These are phyloP conservation scores for Zaprionus davidi DNA, from an alignment of 1,140 invertebrate genomes.

Conservation along the genomic window DNA sequence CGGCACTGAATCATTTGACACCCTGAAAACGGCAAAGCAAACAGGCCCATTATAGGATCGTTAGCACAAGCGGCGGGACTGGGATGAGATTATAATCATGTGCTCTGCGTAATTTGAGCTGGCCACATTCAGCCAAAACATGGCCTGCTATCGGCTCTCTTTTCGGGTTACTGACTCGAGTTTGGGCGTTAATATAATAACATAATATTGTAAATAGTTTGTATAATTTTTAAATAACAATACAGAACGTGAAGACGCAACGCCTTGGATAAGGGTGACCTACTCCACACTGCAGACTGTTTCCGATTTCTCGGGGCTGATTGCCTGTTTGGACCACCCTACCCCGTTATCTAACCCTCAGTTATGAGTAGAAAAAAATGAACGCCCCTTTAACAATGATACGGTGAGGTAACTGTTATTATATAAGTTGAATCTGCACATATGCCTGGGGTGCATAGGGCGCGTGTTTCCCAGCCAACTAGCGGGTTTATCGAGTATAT, in stretches of 20 bases:
- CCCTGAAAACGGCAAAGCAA: conserved; percentile 29
- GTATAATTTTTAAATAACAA: conserved; percentile 69
- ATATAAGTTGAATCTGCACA: conserved; percentile 71
- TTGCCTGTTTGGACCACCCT: conserved; percentile 3
- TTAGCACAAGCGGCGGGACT: conserved; percentile 53
- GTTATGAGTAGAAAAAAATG: conserved; percentile 41
- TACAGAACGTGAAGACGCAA: conserved; percentile 42
- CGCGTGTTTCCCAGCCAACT: conserved; percentile 69
- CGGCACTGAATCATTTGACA: conserved; percentile 64
- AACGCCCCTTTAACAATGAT: conserved; percentile 61
- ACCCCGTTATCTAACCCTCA: conserved; percentile 67
- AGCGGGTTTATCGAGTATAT: conserved; percentile 27
- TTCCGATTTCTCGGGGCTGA: conserved; percentile 60
- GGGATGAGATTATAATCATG: conserved; percentile 34
- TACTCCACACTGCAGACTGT: conserved; percentile 60
- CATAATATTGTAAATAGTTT: conserved; percentile 47
- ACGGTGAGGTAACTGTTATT: conserved; percentile 73
- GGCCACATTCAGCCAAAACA: conserved; percentile 49
- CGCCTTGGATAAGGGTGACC: neutral
- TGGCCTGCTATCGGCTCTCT: conserved; percentile 5
- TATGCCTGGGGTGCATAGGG: conserved; percentile 40
- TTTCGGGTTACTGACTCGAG: conserved; percentile 40
- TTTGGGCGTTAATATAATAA: conserved; percentile 67
- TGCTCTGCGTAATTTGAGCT: conserved; percentile 57
- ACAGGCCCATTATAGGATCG: conserved; percentile 49